Base-by-base conservation (phyloP, 2,888 invertebrate species). In the Pantelozetes paolii region DNA sequence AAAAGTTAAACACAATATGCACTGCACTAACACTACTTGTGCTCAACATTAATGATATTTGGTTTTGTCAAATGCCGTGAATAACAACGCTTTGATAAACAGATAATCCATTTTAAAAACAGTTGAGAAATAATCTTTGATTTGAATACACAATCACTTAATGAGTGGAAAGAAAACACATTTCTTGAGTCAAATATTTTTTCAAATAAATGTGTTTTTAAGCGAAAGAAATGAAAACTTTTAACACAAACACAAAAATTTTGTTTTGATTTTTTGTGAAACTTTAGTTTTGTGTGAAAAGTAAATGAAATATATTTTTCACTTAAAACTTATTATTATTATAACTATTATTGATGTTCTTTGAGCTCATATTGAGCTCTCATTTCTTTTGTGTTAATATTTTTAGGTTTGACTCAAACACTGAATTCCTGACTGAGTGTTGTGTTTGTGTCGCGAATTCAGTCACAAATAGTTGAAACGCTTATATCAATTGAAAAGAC, bases 41-140 rank as follows among this genome's bases (percentile, higher is more conserved):
- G 42, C 20, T 42, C 5, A 32, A 42, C 3, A 23, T 67, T 67
- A 36, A 67, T 67, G 67, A 42, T 67, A 42, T 42, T 67, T 67
- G 67, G 67, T 67, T 57, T 67, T 67, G 67, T 67, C 23, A 67
- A 67, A 67, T 67, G 67, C 67, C 67, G 67, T 67, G 67, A 67
- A 67, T 67, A 67, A 67, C 67, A 67, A 67, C 62, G 62, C 32
- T 32, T 62, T 67, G 67, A 67, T 67, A 67, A 67, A 67, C 67
- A 67, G 67, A 67, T 67, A 67, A 67, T 67, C 67, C 67, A 67
- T 67, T 67, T 67, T 67, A 67, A 42, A 50, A 67, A 67, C 42
- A 42, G n/a, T 32, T 18, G 45, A 32, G 32, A 67, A 67, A 67
- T 42, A 40, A 42, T 42, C 42, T 67, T 8, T n/a, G n/a, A n/a